Base-by-base conservation (phyloP, 2,797 vertebrate genomes). In the Falco columbarius region DNA sequence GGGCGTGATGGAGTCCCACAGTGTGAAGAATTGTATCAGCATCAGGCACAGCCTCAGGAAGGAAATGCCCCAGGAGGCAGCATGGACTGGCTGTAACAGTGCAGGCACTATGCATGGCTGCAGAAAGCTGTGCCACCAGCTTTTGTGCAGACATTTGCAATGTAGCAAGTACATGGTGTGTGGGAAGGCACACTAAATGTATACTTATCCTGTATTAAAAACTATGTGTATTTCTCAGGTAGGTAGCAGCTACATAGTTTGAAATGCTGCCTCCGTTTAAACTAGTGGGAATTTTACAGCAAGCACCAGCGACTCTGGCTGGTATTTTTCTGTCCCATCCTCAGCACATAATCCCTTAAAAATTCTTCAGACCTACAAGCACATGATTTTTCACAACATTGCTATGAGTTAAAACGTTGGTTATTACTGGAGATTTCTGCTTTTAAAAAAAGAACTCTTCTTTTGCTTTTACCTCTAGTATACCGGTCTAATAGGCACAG, bases 21-120 rank as follows among this genome's bases (percentile, higher is more conserved):
- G 63, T 24, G 56, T 81, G 61, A 95, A 82, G 68, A 92, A 92
- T 81, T 80, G 58, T 76, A 93, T 17, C 6, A 65, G 40, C 49
- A 83, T 54, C 58, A 90, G 52, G 75, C 52, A 93, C 56, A 88
- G 75, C 75, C 40, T 77, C 32, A 34, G 74, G 85, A 59, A 84
- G 52, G 29, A 74, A 71, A 49, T 23, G 74, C 29, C 27, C 2
- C 1, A 68, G 66, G 22, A 82, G 19, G 52, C 74, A 83, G 42
- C 0, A 0, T 8, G 70, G 49, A 22, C 42, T 0, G 5, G 42
- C 54, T 16, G 2, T 22, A 36, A 49, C 27, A 72, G 70, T 2
- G 2, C 62, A 70, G 59, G 66, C 55, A 27, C n/a, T 42, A 22
- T n/a, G 30, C 22, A 4, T 6, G 15, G 27, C 51, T 66, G 16